Evolutionary conservation across 92 coral and sea anemone genomes (phyloP), one percentile per base, ranked within the genome.

Genomic region (Epizoanthus ramosus): DNA sequence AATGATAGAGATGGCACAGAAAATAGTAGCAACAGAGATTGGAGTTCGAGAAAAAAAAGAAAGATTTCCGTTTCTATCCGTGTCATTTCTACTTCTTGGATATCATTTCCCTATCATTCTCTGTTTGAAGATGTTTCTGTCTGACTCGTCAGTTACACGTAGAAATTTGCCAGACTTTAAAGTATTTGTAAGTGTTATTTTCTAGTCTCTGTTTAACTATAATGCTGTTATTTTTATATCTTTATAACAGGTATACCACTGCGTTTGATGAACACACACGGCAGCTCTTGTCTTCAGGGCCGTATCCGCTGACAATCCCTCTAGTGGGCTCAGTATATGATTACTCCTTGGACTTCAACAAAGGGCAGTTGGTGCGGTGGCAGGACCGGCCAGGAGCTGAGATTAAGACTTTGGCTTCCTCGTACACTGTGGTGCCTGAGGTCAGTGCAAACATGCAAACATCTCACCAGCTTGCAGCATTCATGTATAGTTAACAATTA

Each of bases 381-480:
- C 91, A 92, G 12, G 99, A 94, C n/a, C 91, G 92, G 56, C 93
- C 94, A 18, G 94, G 97, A 19, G 88, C 87, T 57, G 92, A 91
- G 56, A 39, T 90, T 53, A 94, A 93, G 88, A 94, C 94, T 37
- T 67, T 97, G 71, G 93, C 98, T 18, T 91, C 99, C 0, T 92
- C 98, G 0, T 97, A 92, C 80, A 93, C 98, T 68, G 91, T 97
- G 17, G 87, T 94, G 4, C 92, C 99, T 14, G 98, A 95, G 99
- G 99, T 97, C 87, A 76, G 84, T 4, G 9, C 54, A 28, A 17
- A 17, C 23, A 37, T 4, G 41, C n/a, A n/a, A n/a, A n/a, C n/a
- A n/a, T n/a, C n/a, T 35, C 19, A 10, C 31, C 25, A 35, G 47
- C 8, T 56, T 73, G 8, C 50, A 15, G 3, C 69, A 15, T 15